These are phyloP conservation scores for Hydrolagus colliei DNA, from an alignment of 2,797 vertebrate species.

Conservation along the genomic window DNA sequence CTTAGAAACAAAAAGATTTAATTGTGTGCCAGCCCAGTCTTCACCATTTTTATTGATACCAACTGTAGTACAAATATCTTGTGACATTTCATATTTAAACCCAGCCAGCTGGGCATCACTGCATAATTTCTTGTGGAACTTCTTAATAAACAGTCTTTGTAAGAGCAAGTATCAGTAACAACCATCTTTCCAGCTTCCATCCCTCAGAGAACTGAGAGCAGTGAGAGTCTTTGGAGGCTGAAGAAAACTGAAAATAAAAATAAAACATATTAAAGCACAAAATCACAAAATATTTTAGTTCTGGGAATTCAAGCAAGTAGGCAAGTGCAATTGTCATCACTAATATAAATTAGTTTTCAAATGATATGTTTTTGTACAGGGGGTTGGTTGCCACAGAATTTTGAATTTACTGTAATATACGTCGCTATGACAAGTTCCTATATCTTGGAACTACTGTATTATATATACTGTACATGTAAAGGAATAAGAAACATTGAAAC, in stretches of 20 bases:
- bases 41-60: slow-evolving; percentile 48
- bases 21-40: slow-evolving; percentile 57
- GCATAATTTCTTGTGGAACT: slow-evolving; percentile 44
- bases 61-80: slow-evolving; percentile 46
- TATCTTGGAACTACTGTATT: no score
- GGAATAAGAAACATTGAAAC: no score
- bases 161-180: slow-evolving; percentile 74
- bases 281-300: neutral
- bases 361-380: no score
- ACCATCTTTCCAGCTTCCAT: slow-evolving; percentile 91
- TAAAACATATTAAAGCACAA: neutral
- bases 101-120: slow-evolving; percentile 90
- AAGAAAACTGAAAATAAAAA: slow-evolving; percentile 68
- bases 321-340: neutral
- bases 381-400: neutral
- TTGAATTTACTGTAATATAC: neutral
- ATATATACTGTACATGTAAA: no score
- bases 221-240: slow-evolving; percentile 89
- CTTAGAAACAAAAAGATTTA: slow-evolving; percentile 45
- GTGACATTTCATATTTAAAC: slow-evolving; percentile 48
- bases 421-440: no score
- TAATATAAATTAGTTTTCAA: neutral
- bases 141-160: slow-evolving; percentile 34
- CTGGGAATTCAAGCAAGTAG: neutral
- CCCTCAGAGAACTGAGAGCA: slow-evolving; percentile 81